Evolutionary conservation across 2,797 vertebrate genomes (phyloP).

Genomic region (Petrocephalus schoutedeni): DNA sequence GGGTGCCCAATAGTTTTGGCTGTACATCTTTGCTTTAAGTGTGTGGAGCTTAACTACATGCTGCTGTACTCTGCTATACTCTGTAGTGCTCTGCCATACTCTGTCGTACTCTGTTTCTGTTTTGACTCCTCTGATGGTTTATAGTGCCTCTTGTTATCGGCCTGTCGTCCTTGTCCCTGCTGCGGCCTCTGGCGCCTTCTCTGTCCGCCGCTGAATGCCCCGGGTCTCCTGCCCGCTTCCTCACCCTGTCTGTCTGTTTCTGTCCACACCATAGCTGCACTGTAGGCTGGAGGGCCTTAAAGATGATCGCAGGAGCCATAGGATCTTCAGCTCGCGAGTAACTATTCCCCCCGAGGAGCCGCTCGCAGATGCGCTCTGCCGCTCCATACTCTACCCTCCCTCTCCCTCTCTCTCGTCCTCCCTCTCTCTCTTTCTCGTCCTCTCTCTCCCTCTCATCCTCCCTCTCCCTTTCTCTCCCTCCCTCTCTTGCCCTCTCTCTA

Average conservation of each 20-base stretch:
- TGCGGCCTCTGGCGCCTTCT: neutral
- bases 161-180: neutral
- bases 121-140: neutral
- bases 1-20: neutral
- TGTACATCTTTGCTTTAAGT: neutral
- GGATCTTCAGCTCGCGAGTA: constrained; percentile 99
- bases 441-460: constrained; percentile 39
- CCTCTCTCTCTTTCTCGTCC: constrained; percentile 58
- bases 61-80: neutral
- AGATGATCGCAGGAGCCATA: constrained; percentile 98
- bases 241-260: constrained; percentile 71
- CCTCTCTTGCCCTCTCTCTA: constrained; percentile 27
- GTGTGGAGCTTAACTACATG: neutral
- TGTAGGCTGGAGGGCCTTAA: constrained; percentile 99
- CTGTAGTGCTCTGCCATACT: no score
- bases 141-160: neutral
- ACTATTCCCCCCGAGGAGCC: constrained; percentile 88
- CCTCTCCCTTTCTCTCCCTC: neutral
- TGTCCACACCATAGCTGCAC: constrained; percentile 94
- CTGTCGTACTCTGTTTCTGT: neutral
- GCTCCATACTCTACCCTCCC: constrained; percentile 37
- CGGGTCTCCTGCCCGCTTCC: constrained; percentile 37
- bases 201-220: constrained; percentile 18
- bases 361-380: constrained; percentile 63
- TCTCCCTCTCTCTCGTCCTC: neutral